phyloP scores from a whole-genome alignment of 2,797 vertebrate species.

The Ctenopoma kingsleyae region DNA sequence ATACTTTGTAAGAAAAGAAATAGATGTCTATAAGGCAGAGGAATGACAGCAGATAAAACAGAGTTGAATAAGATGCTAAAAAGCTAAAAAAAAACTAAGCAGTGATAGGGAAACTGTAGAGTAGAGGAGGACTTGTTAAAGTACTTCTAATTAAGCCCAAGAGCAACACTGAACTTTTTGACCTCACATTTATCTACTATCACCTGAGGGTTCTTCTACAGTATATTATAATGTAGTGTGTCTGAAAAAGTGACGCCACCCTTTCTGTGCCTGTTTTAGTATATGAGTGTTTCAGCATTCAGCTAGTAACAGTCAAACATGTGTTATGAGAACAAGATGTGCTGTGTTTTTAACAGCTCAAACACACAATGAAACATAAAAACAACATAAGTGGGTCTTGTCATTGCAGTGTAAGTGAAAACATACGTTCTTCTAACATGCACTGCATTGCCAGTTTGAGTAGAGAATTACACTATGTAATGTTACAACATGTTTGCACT shows the following conservation, averaged over 20 bases:
- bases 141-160: conserved; percentile 7
- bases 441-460: neutral
- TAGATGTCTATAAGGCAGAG: conserved; percentile 7
- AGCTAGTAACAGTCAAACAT: neutral
- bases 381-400: conserved; percentile 13
- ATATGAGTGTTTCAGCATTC: neutral
- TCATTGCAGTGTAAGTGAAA: conserved; percentile 3
- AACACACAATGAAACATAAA: conserved; percentile 29
- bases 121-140: neutral
- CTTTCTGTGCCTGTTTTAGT: neutral
- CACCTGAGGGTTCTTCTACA: conserved; percentile 29
- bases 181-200: conserved; percentile 41
- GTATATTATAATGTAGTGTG: conserved; percentile 2
- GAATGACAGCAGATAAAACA: conserved; percentile 42
- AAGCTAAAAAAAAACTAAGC: conserved; percentile 37
- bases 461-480: neutral
- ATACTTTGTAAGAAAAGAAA: conserved; percentile 8
- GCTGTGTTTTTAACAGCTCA: conserved; percentile 30
- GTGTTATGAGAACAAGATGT: conserved; percentile 21
- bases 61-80: conserved; percentile 55
- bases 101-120: conserved; percentile 12
- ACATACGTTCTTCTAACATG: neutral
- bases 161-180: conserved; percentile 29
- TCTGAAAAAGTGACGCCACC: conserved; percentile 3
- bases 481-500: neutral